These are phyloP conservation scores for Corapipo altera DNA, from an alignment of 2,113 vertebrate genomes.

Conservation along the genomic window DNA sequence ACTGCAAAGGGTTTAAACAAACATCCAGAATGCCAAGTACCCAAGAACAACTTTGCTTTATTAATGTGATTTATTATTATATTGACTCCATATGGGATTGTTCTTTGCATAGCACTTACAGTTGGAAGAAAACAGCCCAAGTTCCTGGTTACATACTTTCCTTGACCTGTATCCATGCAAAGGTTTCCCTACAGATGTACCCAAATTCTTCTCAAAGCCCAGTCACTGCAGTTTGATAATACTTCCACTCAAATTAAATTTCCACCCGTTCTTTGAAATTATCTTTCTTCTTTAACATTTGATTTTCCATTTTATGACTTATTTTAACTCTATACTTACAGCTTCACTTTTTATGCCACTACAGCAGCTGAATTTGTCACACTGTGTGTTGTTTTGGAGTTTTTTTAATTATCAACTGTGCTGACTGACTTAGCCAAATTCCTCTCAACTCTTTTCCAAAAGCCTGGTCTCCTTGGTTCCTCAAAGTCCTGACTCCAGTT, in stretches of 20 bases:
- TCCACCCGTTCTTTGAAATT: neutral
- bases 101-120: neutral
- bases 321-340: neutral
- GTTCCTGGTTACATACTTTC: neutral
- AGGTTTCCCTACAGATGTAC: neutral
- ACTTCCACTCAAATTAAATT: neutral
- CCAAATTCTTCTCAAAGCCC: neutral
- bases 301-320: neutral
- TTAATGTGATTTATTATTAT: neutral
- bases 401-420: neutral
- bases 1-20: neutral
- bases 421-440: neutral
- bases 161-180: neutral
- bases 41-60: neutral
- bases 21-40: neutral
- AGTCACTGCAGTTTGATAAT: neutral
- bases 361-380: neutral
- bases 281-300: neutral
- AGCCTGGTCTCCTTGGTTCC: neutral
- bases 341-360: neutral
- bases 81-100: rapidly evolving
- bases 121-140: neutral
- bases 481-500: neutral
- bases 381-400: neutral
- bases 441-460: neutral